Conservation (phyloP, 2,888 invertebrate genomes). For the Theretra japonica region DNA sequence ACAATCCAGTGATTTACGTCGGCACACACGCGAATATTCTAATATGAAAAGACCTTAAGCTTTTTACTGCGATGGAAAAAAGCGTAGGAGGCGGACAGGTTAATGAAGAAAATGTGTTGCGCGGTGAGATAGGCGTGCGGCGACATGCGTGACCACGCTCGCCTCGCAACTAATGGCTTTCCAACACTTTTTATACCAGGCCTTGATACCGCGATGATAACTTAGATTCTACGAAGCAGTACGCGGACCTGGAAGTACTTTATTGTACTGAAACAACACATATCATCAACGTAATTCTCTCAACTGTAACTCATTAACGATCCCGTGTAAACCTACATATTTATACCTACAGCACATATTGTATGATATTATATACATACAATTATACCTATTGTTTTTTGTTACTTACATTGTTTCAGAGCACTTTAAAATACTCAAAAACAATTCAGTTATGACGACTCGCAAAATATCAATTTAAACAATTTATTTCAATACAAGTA, state of each 20-base stretch:
- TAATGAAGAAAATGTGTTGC: slow-evolving; percentile 78
- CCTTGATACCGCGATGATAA: slow-evolving; percentile 22
- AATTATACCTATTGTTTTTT: too few species aligned
- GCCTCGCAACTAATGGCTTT: slow-evolving; percentile 41
- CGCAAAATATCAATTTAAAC: too few species aligned
- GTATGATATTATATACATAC: too few species aligned
- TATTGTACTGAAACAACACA: not conserved
- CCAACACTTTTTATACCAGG: slow-evolving; percentile 24
- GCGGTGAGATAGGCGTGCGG: slow-evolving; percentile 61
- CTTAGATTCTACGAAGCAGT: not conserved
- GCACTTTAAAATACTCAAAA: too few species aligned
- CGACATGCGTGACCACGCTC: slow-evolving; percentile 66
- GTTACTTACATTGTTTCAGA: too few species aligned
- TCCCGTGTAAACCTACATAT: too few species aligned
- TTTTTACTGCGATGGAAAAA: slow-evolving; percentile 71
- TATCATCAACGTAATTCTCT: not conserved
- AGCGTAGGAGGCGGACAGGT: slow-evolving; percentile 75
- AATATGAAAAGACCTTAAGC: slow-evolving; percentile 74
- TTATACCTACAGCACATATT: too few species aligned
- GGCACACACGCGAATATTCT: slow-evolving; percentile 82
- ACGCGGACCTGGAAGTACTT: not conserved
- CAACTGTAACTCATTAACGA: too few species aligned
- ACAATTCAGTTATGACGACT: too few species aligned
- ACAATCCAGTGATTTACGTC: slow-evolving; percentile 84
- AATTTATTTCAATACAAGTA: too few species aligned